Percentiles rank a stretch among this genome's conserved stretches.
Evolutionary conservation across 2,797 vertebrate genomes (phyloP).

Genomic region (Sciurus carolinensis): DNA sequence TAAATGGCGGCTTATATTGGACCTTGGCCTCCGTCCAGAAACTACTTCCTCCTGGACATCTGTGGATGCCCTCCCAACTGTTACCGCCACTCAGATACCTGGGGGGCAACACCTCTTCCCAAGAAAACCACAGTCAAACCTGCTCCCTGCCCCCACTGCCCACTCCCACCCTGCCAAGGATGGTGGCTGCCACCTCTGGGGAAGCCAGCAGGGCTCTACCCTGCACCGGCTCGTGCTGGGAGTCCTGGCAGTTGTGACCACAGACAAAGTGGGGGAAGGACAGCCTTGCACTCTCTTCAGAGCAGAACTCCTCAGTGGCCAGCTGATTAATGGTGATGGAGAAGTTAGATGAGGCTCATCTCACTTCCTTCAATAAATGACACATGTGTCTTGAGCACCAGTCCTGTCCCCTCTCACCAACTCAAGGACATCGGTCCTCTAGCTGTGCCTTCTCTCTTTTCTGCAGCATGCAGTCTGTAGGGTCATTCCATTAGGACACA

Average conservation of each 20-base stretch:
- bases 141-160: neutral
- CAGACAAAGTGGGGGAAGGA: neutral
- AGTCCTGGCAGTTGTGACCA: neutral
- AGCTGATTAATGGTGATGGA: neutral
- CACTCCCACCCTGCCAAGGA: neutral
- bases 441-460: neutral
- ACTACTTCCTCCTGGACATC: neutral
- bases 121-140: neutral
- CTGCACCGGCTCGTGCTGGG: too few relatives aligned
- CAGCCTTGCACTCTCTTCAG: neutral
- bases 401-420: neutral
- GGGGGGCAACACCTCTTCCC: neutral
- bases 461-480: neutral
- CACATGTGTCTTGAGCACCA: neutral
- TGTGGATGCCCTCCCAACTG: neutral
- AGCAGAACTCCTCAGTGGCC: neutral
- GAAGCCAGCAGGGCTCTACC: neutral
- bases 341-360: neutral
- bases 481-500: neutral
- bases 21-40: neutral
- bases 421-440: neutral
- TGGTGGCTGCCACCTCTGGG: neutral
- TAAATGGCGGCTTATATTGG: neutral
- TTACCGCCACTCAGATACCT: neutral
- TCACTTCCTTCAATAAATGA: neutral